These are phyloP conservation scores for Conistra vaccinii DNA, from an alignment of 2,888 invertebrate species.

Conservation along the genomic window DNA sequence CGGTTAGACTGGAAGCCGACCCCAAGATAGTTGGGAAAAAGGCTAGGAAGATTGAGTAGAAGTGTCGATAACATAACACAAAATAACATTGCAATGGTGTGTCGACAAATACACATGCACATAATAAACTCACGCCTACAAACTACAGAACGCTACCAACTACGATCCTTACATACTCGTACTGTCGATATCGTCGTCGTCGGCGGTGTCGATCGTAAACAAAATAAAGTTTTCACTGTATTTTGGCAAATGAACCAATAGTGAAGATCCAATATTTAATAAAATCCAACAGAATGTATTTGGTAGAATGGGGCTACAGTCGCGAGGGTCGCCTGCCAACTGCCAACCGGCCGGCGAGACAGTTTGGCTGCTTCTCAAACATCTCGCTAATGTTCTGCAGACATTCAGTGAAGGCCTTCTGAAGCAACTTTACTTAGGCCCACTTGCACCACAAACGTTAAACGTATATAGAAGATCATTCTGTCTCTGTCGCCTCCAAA, in stretches of 20 bases:
- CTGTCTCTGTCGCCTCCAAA: background rate
- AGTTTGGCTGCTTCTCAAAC: constrained; percentile 23
- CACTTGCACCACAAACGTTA: background rate
- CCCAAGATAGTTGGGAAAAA: too few relatives aligned
- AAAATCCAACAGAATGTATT: background rate
- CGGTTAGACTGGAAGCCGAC: too few relatives aligned
- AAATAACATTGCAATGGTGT: background rate
- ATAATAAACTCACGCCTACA: background rate
- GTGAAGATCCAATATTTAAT: background rate
- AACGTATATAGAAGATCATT: background rate
- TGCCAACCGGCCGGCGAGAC: constrained; percentile 11
- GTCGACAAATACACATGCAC: background rate
- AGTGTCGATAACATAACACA: background rate
- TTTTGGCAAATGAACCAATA: background rate
- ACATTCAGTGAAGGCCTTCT: background rate
- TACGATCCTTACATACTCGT: background rate
- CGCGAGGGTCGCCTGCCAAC: constrained; percentile 8
- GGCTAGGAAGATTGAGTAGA: too few relatives aligned
- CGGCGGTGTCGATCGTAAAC: background rate
- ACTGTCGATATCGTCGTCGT: background rate
- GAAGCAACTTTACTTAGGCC: background rate
- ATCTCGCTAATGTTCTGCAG: background rate
- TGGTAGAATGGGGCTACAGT: background rate
- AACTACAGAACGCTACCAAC: background rate
- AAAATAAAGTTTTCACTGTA: background rate